Conservation (phyloP, 1,140 invertebrate species). For the Aphis craccivora region DNA sequence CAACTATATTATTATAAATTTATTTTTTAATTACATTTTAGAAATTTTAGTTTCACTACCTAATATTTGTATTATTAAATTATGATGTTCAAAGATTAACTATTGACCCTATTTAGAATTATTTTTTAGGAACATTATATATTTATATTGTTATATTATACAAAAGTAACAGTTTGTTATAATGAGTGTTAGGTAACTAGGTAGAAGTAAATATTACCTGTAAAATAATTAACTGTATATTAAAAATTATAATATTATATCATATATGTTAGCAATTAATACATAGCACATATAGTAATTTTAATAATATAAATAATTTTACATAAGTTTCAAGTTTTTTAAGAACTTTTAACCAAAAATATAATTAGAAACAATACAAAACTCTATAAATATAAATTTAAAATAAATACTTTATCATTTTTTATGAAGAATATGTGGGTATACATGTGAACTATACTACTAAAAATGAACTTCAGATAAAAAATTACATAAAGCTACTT, state of each 20-base stretch:
- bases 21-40: too few species aligned
- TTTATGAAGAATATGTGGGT: not conserved
- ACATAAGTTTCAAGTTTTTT: too few species aligned
- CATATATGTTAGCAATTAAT: not conserved
- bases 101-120: too few species aligned
- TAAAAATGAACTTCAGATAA: not conserved
- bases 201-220: not conserved
- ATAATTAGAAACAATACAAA: not conserved
- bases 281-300: too few species aligned
- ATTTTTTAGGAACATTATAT: not conserved
- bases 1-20: too few species aligned
- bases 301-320: too few species aligned
- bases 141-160: not conserved
- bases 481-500: not conserved
- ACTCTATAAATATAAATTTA: not conserved
- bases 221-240: not conserved
- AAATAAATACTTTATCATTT: not conserved
- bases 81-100: too few species aligned
- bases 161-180: too few species aligned
- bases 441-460: not conserved
- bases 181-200: not conserved
- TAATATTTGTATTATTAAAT: too few species aligned
- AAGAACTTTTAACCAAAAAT: too few species aligned
- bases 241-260: too few species aligned
- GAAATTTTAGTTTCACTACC: too few species aligned